Base-by-base conservation (phyloP, 2,888 invertebrate genomes). In the Blomia tropicalis region DNA sequence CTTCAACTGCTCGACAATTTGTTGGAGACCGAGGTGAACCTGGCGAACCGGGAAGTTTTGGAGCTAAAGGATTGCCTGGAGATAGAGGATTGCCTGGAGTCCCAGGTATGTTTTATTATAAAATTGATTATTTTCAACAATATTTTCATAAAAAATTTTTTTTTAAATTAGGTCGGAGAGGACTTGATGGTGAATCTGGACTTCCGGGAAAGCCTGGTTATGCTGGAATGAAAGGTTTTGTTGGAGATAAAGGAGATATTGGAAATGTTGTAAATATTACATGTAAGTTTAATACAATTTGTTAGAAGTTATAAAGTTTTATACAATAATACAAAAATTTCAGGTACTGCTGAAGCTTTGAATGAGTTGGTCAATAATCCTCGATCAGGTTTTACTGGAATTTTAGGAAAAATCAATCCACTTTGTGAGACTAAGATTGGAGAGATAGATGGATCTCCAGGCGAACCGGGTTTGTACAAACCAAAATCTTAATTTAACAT, bases 131-230 rank as follows among this genome's bases (percentile, higher is more conserved):
- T n/a, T n/a, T n/a, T n/a, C n/a, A n/a, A n/a, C n/a, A n/a, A n/a
- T n/a, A n/a, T n/a, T n/a, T n/a, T n/a, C n/a, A n/a, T n/a, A n/a
- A n/a, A n/a, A n/a, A n/a, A n/a, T n/a, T n/a, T n/a, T n/a, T 41
- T 41, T 41, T 41, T 41, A 2, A 41, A 41, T n/a, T 3, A 4
- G 14, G 14, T 41, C 2, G 19, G 14, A 2, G 41, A 25, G 51
- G 87, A 67, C 76, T 77, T 43, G 79, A 83, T 7, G 89, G 89
- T 5, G 41, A 56, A 31, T 36, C 36, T 22, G 62, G 62, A 79
- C 25, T 51, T 2, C 53, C 53, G 2, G 60, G 60, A 3, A 53
- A 32, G 2, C 56, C 62, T 1, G 62, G 62, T 2, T 23, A 31
- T 5, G 27, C 56, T 11, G 62, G 62, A 0, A 54, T 44, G 1